Conservation (phyloP, 2,888 invertebrate genomes). For the Chesias legatella region DNA sequence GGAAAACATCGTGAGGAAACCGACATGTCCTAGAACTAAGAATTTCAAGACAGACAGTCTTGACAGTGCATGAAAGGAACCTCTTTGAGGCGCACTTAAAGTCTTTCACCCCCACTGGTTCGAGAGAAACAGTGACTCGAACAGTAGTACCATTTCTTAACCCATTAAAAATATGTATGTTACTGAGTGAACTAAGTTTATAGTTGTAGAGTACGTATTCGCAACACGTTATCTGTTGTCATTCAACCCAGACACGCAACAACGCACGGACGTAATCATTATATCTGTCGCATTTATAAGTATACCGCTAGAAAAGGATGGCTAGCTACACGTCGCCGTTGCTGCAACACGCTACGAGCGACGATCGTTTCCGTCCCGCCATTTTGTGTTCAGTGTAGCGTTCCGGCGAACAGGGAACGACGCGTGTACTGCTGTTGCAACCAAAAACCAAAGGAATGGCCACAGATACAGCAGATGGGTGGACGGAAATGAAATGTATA, state of each 20-base stretch:
- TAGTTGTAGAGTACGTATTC: background rate
- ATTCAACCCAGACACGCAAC: background rate
- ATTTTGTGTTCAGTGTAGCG: constrained; percentile 44
- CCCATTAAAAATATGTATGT: no score
- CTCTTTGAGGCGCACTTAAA: no score
- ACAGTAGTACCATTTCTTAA: no score
- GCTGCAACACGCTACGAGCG: constrained; percentile 13
- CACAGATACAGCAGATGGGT: constrained; percentile 29
- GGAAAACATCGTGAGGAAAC: no score
- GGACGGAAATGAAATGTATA: constrained; percentile 44
- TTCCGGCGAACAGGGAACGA: constrained; percentile 39
- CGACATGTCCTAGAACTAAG: no score
- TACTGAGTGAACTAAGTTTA: no score
- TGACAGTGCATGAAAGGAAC: no score
- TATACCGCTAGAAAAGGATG: constrained; percentile 4
- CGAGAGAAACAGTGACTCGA: no score
- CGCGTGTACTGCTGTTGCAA: constrained; percentile 32
- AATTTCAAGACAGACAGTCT: no score
- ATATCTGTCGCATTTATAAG: constrained; percentile 1
- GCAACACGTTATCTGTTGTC: background rate
- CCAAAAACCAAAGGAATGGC: constrained; percentile 30
- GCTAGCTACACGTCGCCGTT: constrained; percentile 10
- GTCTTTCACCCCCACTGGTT: no score
- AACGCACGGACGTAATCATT: background rate
- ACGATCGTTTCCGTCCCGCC: constrained; percentile 27